Percentiles rank a stretch among this genome's conserved stretches.
phyloP scores from a whole-genome alignment of 1,140 invertebrate genomes.

The Drosophila pallidifrons region DNA sequence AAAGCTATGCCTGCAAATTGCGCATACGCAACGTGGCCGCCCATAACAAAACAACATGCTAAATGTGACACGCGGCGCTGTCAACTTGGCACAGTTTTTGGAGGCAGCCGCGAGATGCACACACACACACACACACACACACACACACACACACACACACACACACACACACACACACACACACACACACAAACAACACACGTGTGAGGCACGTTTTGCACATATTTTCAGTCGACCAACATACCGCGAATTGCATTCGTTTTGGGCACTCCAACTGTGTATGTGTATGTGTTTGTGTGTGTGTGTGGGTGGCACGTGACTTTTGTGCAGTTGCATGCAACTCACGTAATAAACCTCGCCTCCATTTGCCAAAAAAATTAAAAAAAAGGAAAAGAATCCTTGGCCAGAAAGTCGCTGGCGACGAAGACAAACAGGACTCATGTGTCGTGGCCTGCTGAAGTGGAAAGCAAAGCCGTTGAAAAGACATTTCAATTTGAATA shows the following conservation, averaged over 20 bases:
- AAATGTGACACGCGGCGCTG: slow-evolving; percentile 53
- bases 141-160: too few relatives aligned
- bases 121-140: slow-evolving; percentile 9
- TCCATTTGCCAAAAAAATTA: slow-evolving; percentile 24
- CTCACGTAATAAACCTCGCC: slow-evolving; percentile 74
- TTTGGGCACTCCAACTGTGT: slow-evolving; percentile 24
- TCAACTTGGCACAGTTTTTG: slow-evolving; percentile 78
- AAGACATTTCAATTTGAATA: slow-evolving; percentile 82
- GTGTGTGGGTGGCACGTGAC: slow-evolving; percentile 66
- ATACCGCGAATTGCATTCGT: slow-evolving; percentile 38
- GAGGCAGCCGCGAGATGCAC: slow-evolving; percentile 2
- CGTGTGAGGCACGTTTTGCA: slow-evolving; percentile 70
- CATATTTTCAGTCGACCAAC: slow-evolving; percentile 46
- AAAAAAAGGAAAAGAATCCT: slow-evolving; percentile 36
- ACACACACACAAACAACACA: too few relatives aligned
- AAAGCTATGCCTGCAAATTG: slow-evolving; percentile 56
- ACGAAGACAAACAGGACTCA: slow-evolving; percentile 81
- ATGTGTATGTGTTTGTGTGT: slow-evolving; percentile 7
- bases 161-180: slow-evolving; percentile 8
- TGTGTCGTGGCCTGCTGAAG: slow-evolving; percentile 76
- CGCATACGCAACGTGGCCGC: slow-evolving; percentile 74
- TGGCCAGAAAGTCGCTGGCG: slow-evolving; percentile 72
- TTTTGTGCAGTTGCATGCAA: slow-evolving; percentile 77
- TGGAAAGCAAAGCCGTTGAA: slow-evolving; percentile 82
- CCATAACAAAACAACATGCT: slow-evolving; percentile 42